A percentile compares a stretch with the other conserved stretches of the same genome.
These are phyloP conservation scores for Trachops cirrhosus DNA, from an alignment of 2,797 vertebrate genomes.

Conservation along the genomic window DNA sequence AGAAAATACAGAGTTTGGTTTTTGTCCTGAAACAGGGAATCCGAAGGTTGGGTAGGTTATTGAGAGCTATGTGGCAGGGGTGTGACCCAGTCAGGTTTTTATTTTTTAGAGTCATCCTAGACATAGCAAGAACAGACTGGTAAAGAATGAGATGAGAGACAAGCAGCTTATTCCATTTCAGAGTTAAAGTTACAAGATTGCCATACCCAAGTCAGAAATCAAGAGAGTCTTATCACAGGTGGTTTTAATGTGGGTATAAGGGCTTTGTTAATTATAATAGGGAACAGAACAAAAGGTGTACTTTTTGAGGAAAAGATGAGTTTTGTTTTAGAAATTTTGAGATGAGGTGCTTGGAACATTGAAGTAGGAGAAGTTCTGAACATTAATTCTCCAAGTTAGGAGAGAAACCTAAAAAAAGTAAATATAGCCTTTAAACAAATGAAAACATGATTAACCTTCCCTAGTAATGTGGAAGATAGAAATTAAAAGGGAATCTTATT, in stretches of 20 bases:
- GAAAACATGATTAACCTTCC: neutral
- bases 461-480: neutral
- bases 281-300: neutral
- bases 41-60: neutral
- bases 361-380: neutral
- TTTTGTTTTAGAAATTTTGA: neutral
- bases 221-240: neutral
- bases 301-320: neutral
- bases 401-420: neutral
- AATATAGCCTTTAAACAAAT: neutral
- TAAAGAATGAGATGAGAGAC: neutral
- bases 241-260: neutral
- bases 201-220: neutral
- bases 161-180: neutral
- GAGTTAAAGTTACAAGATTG: neutral
- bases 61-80: neutral
- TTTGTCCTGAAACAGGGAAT: neutral
- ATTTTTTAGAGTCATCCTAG: neutral
- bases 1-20: neutral
- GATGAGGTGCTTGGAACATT: neutral
- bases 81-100: neutral
- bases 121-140: neutral
- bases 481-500: neutral
- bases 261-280: neutral
- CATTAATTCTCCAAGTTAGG: neutral